Evolutionary conservation across 2,888 invertebrate genomes (phyloP), one percentile per base, ranked within the genome.

Genomic region (Craniophora ligustri): DNA sequence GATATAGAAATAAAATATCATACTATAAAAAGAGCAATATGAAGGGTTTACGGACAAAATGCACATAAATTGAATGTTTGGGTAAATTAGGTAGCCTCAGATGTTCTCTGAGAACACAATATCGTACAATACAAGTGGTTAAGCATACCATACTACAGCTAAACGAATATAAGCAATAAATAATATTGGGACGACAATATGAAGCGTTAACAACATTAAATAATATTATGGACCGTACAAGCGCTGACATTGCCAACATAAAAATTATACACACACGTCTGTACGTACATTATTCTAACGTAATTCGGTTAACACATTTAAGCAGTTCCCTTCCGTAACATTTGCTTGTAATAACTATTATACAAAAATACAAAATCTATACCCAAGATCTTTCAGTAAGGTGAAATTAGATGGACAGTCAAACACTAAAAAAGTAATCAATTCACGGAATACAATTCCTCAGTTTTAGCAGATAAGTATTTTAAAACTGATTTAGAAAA

Each of bases 151-250:
- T 49, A 60, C 61, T 65, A 72, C 65, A 35, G 19, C 62, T 68
- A 60, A 39, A 36, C 59, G 51, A 69, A 54, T 57, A 51, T 36
- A 67, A 72, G 71, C 70, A 41, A 54, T 42, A 51, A 62, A 63
- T 60, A 36, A 64, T 45, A 51, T 34, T 15, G 18, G 19, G 19
- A 44, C 41, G 19, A 63, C 38, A 42, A 38, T 36, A 68, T 56
- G 58, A 69, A 70, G 72, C 72, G 31, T 64, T 47, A 55, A 48
- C 14, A 64, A 54, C 60, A 65, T 56, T 56, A 63, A 42, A 45
- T 51, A 35, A 40, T 48, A 45, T 48, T 35, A n/a, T n/a, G n/a
- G 16, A 67, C 49, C 26, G 61, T 45, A 65, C 62, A 70, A 74
- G 75, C 67, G 26, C 36, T 49, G 74, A 60, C 34, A 48, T 58